phyloP scores from a whole-genome alignment of 1,140 invertebrate genomes.

The Drosophila lowei region DNA sequence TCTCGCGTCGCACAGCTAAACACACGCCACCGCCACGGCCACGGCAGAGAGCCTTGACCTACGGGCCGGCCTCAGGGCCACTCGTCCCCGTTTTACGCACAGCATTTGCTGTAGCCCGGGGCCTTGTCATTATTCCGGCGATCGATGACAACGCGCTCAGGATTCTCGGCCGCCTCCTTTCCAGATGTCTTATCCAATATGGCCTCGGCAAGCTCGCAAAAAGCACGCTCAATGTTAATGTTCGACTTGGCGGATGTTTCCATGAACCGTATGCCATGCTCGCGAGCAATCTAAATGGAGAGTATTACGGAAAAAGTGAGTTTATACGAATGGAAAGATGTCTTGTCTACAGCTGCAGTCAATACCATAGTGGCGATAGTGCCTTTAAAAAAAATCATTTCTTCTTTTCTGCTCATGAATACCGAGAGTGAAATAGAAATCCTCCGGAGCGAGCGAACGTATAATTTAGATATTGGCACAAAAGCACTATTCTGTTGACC shows the following conservation, averaged over 20 bases:
- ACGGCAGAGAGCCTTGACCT: conserved; percentile 5
- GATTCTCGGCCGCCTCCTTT: conserved; percentile 87
- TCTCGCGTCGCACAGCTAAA: conserved; percentile 1
- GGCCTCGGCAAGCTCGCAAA: conserved; percentile 97
- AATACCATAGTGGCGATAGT: no score
- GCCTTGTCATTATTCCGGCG: conserved; percentile 84
- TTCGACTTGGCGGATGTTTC: conserved; percentile 99
- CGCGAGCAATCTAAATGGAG: conserved; percentile 93
- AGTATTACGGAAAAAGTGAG: background rate
- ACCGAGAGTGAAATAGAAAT: background rate
- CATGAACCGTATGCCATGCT: conserved; percentile 98
- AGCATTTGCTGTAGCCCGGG: conserved; percentile 82
- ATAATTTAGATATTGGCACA: no score
- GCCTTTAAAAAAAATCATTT: no score
- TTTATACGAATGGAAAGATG: background rate
- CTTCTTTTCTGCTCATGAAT: no score
- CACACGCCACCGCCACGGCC: background rate
- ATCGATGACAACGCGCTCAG: conserved; percentile 87
- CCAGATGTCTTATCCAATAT: conserved; percentile 94
- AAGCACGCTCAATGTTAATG: conserved; percentile 98
- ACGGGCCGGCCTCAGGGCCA: conserved; percentile 11
- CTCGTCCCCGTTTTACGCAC: conserved; percentile 68
- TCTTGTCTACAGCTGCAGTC: no score
- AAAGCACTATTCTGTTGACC: background rate
- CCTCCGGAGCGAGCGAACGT: no score